Evolutionary conservation across 2,797 vertebrate species (phyloP), one percentile per base, ranked within the genome.

Genomic region (Ambastaia sidthimunki): DNA sequence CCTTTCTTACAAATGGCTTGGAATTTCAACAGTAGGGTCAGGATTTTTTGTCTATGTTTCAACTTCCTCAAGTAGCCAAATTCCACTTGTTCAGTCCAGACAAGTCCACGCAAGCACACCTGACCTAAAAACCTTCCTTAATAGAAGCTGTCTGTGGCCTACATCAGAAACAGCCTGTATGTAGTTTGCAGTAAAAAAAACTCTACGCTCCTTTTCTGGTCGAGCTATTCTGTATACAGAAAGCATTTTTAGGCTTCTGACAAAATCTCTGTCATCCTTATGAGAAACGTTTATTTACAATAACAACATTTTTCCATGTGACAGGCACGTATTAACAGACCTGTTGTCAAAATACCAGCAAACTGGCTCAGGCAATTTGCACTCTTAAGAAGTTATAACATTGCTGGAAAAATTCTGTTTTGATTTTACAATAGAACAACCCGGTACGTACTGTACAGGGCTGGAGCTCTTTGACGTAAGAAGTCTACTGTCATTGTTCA

Each of bases 51-150:
- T 10, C 6, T 15, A 19, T 41, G 21, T 67, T 68, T 68, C 11
- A 57, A 31, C 18, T 67, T 55, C 18, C 41, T 76, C 16, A n/a
- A 19, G 25, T 50, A 48, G 18, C 52, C 18, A 70, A 11, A 54
- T 50, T 70, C 18, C n/a, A 21, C 50, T 44, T 16, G 5, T 34
- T 54, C 16, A 16, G 60, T 12, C n/a, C 77, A 44, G 18, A 57
- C 77, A 65, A 54, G 69, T 47, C 70, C 70, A 57, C n/a, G 57
- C 70, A 57, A 47, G 70, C 31, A 72, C 34, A 80, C 60, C 62
- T 73, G 60, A 73, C 48, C 60, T 57, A 13, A 55, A 63, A 66
- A 3, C 4, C 55, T 16, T 3, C 18, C 59, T 25, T 59, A 44
- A 44, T 44, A 41, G 68, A 71, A 62, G 37, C 60, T 0, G 23